phyloP scores from a whole-genome alignment of 2,113 vertebrate species.

The Nematolebias whitei region DNA sequence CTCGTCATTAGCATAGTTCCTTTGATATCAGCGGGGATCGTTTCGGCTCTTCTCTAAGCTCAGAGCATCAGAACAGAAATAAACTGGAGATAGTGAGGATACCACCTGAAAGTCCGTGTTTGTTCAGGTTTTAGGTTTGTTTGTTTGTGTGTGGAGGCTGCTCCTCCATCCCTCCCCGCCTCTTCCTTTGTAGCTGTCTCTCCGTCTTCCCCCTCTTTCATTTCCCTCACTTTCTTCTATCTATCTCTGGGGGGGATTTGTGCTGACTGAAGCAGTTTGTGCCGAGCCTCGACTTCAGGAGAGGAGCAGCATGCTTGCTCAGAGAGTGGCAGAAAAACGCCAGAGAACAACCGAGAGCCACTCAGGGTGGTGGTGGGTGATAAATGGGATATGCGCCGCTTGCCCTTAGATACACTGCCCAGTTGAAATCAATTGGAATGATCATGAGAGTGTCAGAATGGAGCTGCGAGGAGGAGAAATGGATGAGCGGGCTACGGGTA shows the following conservation, averaged over 20 bases:
- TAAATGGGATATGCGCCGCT: conserved; percentile 57
- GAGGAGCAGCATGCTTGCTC: conserved; percentile 37
- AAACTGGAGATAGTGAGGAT: conserved; percentile 15
- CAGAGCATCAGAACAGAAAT: conserved; percentile 4
- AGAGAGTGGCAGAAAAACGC: conserved; percentile 43
- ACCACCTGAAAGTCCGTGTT: conserved; percentile 44
- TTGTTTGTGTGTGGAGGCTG: neutral
- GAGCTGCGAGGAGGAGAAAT: conserved; percentile 33
- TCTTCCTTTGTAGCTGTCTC: conserved; percentile 21
- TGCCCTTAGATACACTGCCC: conserved; percentile 52
- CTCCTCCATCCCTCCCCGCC: conserved; percentile 24
- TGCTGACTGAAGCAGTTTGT: conserved; percentile 81
- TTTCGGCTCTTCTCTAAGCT: conserved; percentile 42
- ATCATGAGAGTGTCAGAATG: conserved; percentile 38
- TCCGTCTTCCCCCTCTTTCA: conserved; percentile 20
- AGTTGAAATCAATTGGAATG: conserved; percentile 63
- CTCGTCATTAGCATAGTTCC: conserved; percentile 44
- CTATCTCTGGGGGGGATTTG: conserved; percentile 67
- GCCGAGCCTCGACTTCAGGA: conserved; percentile 42
- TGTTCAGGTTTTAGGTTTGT: conserved; percentile 27
- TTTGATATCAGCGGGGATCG: conserved; percentile 52
- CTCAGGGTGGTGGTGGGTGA: conserved; percentile 10
- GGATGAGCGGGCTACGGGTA: conserved; percentile 38
- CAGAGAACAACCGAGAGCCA: conserved; percentile 18
- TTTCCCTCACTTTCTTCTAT: conserved; percentile 51